phyloP scores from a whole-genome alignment of 2,113 vertebrate genomes.

The Clarias gariepinus region DNA sequence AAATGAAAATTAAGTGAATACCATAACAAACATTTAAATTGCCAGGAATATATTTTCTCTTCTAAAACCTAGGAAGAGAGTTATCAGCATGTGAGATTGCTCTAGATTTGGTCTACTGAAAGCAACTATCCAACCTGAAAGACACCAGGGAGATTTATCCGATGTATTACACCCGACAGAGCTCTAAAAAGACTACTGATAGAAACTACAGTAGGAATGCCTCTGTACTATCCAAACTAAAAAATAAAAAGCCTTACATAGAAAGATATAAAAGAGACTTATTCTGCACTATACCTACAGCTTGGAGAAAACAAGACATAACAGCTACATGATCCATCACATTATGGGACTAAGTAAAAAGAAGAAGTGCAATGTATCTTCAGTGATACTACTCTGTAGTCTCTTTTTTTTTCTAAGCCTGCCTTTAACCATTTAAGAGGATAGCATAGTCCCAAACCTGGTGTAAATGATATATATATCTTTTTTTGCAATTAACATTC shows the following conservation, averaged over 20 bases:
- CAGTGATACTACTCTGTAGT: background rate
- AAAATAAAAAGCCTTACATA: background rate
- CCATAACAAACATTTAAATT: constrained; percentile 4
- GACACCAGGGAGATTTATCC: background rate
- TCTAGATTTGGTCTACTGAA: background rate
- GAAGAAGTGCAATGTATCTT: background rate
- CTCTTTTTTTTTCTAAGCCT: too few relatives aligned
- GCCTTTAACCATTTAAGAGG: background rate
- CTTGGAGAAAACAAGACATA: background rate
- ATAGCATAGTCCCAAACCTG: background rate
- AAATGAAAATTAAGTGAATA: background rate
- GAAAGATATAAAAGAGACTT: background rate
- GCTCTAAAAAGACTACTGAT: background rate
- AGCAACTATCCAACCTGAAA: background rate
- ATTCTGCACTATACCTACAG: background rate
- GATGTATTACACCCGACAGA: background rate
- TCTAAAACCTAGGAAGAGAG: background rate
- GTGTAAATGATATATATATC: too few relatives aligned
- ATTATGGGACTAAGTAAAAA: background rate
- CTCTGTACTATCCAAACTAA: background rate
- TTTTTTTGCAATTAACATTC: too few relatives aligned
- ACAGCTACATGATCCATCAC: background rate
- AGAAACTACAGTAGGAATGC: background rate
- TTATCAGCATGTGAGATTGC: constrained; percentile 13
- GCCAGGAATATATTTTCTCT: background rate